Base-by-base conservation (phyloP, 2,888 invertebrate species). In the Tipula vernalis region DNA sequence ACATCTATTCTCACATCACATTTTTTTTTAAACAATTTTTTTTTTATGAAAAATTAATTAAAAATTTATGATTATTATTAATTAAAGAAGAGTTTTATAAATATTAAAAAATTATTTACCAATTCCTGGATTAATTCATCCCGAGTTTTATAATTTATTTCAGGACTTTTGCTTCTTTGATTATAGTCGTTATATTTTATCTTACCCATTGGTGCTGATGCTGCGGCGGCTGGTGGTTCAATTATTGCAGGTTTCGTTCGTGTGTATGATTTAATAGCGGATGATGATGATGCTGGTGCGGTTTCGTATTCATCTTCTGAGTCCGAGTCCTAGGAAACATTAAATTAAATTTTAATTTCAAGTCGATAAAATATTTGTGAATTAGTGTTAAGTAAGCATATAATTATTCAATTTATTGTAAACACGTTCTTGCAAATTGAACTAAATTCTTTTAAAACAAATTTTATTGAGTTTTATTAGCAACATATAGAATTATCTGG, bases 1-100 rank as follows among this genome's bases (percentile, higher is more conserved):
- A 92, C 97, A 98, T 98, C 97, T 97, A 71, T 71, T 71, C 71
- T 71, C 71, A 71, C 71, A 71, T 71, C 18, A 28, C 10, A 71
- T 71, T 28, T 28, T 71, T 57, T 57, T 57, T 71, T 28, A n/a
- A 28, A 28, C 18, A 18, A 87, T 88, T 28, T 71, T 71, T 71
- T 71, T 71, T 71, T 71, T 28, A 28, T 18, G 28, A 71, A 71
- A 71, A 88, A 87, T 84, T 85, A 87, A 86, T 86, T 44, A 44
- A 86, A 44, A 84, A 84, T 84, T 84, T 84, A 39, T 84, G 41
- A 84, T 39, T 84, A 36, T 84, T 84, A 39, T 39, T 39, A 84
- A 86, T 57, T 39, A 18, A 41, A 12, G 3, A 44, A 86, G 6
- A 39, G n/a, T 57, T 57, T 36, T 13, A 71, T 28, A 28, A 83